phyloP scores from a whole-genome alignment of 2,113 vertebrate species.

The Sterrhoptilus dennistouni region DNA sequence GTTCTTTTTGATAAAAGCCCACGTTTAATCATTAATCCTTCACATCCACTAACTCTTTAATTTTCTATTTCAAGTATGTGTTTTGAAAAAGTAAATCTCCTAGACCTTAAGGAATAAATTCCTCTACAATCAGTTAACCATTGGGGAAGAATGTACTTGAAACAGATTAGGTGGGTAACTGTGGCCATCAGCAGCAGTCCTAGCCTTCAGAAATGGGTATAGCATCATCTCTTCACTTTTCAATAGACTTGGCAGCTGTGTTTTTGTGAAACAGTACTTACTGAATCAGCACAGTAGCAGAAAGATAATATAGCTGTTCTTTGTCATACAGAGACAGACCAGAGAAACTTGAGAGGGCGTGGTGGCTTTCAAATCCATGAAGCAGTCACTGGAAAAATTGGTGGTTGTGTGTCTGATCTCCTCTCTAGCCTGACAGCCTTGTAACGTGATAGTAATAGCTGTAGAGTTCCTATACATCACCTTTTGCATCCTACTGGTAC shows the following conservation, averaged over 20 bases:
- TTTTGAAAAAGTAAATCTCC: neutral
- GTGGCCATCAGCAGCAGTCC: neutral
- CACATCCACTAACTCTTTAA: neutral
- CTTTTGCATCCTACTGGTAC: neutral
- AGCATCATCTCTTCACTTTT: neutral
- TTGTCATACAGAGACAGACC: neutral
- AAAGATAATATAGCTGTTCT: neutral
- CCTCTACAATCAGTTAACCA: neutral
- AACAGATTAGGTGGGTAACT: neutral
- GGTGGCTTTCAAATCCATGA: neutral
- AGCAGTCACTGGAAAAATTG: neutral
- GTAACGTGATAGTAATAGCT: neutral
- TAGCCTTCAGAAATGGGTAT: neutral
- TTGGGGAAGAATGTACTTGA: neutral
- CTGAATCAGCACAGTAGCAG: neutral
- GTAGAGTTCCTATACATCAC: neutral
- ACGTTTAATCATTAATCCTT: neutral
- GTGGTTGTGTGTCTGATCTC: neutral
- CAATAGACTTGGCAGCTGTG: neutral
- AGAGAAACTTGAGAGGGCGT: neutral
- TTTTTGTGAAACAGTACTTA: neutral
- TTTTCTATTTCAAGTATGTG: neutral
- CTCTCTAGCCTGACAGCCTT: neutral
- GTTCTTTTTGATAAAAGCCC: neutral
- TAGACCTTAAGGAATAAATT: neutral